These are phyloP conservation scores for Thomomys bottae DNA, from an alignment of 2,113 vertebrate genomes.

Conservation along the genomic window DNA sequence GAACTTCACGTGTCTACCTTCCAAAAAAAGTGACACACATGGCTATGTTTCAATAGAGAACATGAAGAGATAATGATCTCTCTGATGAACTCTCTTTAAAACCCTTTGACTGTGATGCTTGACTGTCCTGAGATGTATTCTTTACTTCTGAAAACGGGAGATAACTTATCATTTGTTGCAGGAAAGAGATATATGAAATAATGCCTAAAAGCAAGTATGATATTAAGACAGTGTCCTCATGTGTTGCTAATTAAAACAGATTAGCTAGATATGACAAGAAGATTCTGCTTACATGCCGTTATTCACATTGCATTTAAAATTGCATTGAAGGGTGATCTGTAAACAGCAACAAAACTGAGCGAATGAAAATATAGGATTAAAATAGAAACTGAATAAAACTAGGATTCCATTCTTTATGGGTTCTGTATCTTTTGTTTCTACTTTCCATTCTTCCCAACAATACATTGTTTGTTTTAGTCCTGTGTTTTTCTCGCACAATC, in stretches of 20 bases:
- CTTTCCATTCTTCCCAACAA: not conserved
- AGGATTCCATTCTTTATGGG: not conserved
- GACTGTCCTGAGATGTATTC: not conserved
- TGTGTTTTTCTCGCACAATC: constrained; percentile 25
- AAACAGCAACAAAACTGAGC: not conserved
- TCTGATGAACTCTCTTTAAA: not conserved
- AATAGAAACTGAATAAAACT: not conserved
- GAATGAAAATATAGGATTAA: not conserved
- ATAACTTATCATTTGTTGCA: not conserved
- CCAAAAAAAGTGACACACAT: not conserved
- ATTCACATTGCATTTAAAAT: constrained; percentile 6
- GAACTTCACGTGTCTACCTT: not conserved
- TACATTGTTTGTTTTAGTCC: constrained; percentile 39
- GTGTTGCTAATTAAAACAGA: not conserved
- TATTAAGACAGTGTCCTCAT: not conserved
- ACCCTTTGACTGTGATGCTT: not conserved
- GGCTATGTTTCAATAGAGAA: not conserved
- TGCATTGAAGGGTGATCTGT: not conserved
- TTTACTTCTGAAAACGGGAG: not conserved
- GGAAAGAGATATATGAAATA: not conserved
- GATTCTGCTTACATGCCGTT: not conserved
- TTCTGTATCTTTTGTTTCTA: not conserved
- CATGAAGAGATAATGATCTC: not conserved
- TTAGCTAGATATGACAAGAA: not conserved
- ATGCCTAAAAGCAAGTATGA: not conserved